phyloP scores from a whole-genome alignment of 2,888 invertebrate genomes.

The Podabrus alpinus region DNA sequence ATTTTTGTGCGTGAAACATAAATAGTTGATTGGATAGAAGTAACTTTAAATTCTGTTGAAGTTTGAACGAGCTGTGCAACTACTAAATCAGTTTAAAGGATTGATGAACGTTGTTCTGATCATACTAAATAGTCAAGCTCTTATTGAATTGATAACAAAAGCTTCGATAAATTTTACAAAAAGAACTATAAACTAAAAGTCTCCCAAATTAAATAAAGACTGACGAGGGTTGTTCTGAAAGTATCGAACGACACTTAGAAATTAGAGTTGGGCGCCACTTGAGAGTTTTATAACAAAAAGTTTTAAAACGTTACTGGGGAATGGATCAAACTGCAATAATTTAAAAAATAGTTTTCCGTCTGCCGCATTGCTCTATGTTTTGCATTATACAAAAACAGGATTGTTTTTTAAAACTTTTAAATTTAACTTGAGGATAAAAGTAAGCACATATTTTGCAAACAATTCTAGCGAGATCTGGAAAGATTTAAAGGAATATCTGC shows the following conservation, averaged over 20 bases:
- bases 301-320: neutral
- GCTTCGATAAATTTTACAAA: neutral
- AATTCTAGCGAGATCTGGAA: neutral
- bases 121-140: neutral
- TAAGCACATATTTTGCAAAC: neutral
- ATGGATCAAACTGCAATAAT: neutral
- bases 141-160: neutral
- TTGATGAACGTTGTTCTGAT: conserved; percentile 1
- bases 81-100: conserved; percentile 3
- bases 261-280: neutral
- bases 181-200: neutral
- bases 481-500: neutral
- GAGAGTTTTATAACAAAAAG: neutral
- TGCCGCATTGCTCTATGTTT: too few relatives aligned
- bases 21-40: neutral
- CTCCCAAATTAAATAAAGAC: neutral
- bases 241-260: neutral
- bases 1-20: neutral
- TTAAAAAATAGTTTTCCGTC: neutral
- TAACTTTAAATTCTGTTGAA: conserved; percentile 2
- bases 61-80: conserved; percentile 2
- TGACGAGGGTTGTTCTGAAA: neutral
- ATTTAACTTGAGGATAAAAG: neutral
- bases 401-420: neutral
- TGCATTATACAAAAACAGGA: neutral